Conservation (phyloP, 2,113 vertebrate species). For the Pedionomus torquatus region DNA sequence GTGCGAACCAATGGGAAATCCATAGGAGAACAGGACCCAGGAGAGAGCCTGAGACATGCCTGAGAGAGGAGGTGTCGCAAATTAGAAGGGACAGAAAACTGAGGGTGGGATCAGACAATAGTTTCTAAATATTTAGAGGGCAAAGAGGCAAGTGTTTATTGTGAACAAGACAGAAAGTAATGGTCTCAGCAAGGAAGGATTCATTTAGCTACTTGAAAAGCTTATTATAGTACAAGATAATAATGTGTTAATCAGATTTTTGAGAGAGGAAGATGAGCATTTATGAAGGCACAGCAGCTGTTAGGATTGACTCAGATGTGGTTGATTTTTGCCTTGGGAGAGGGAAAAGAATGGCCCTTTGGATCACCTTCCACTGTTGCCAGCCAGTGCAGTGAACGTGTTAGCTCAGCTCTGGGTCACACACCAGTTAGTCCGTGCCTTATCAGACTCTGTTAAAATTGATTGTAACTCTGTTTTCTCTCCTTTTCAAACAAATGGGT, state of each 20-base stretch:
- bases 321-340: background rate
- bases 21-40: background rate
- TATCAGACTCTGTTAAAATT: background rate
- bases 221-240: background rate
- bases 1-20: background rate
- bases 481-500: background rate
- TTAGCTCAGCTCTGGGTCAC: background rate
- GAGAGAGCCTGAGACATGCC: background rate
- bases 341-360: background rate
- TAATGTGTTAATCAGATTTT: background rate
- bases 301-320: background rate
- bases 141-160: background rate
- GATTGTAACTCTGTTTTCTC: background rate
- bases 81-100: background rate
- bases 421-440: background rate
- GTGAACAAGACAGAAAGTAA: background rate
- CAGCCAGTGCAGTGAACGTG: rapidly evolving
- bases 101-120: too few relatives aligned
- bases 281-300: background rate
- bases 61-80: background rate
- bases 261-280: background rate
- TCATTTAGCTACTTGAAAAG: background rate
- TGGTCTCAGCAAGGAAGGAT: background rate
- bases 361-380: background rate
- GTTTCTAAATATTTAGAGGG: background rate